Evolutionary conservation across 2,888 invertebrate genomes (phyloP), one percentile per base, ranked within the genome.

Genomic region (Nymphalis urticae): DNA sequence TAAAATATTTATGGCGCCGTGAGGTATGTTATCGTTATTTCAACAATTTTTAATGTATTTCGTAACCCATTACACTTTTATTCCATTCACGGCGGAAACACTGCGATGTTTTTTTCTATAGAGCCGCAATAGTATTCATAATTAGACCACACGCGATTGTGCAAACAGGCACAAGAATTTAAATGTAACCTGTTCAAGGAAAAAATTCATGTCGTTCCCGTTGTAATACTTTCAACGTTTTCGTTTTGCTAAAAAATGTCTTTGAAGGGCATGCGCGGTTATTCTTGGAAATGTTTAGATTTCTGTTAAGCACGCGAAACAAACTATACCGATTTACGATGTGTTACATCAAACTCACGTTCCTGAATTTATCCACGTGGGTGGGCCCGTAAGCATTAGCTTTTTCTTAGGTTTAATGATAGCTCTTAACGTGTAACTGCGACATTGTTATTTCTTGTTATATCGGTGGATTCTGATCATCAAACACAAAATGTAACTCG

Each of bases 121-220:
- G 80, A 80, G 82, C 81, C 70, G 75, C 66, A 53, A 67, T 69
- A 64, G 63, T 81, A 80, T 80, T 89, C 88, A 88, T 87, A 88
- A 90, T 90, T 85, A 91, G 92, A 91, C 91, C 92, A 91, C 92
- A 92, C 92, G 90, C 91, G 88, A 90, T 85, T 85, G 86, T 80
- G 82, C 79, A 88, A 86, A 81, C 82, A 86, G 85, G 79, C 80
- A 78, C 82, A 86, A 85, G 88, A 89, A 91, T 91, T 90, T 89
- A 85, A 90, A 91, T 89, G 88, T 86, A 84, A 78, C 79, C 78
- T 78, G 79, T 90, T 90, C 87, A 83, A 76, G 85, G 89, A 89
- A 92, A 85, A 88, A 91, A 87, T 85, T 90, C 86, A 86, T 81
- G 87, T 81, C 81, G 84, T 77, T 84, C 81, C 80, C 78, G 76